phyloP scores from a whole-genome alignment of 2,888 invertebrate species.

The Pachymerium ferrugineum region DNA sequence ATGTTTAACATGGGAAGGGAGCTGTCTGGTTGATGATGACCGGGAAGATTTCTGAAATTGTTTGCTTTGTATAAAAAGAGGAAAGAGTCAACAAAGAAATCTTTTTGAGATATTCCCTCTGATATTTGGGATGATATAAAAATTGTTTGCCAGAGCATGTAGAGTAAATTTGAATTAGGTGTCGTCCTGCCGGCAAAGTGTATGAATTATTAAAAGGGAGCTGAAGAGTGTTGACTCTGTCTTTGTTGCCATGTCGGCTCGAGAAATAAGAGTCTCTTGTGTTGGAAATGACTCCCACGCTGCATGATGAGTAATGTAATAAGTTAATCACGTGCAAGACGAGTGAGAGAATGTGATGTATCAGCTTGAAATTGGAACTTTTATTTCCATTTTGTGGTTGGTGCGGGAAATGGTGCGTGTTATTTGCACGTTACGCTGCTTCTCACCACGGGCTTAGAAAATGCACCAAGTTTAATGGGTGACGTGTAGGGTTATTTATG shows the following conservation, averaged over 20 bases:
- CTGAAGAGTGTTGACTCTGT: neutral
- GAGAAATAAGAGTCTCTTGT: no score
- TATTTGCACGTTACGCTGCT: conserved; percentile 8
- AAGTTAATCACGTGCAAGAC: conserved; percentile 3
- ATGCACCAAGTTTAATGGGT: neutral
- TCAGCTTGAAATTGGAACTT: conserved; percentile 8
- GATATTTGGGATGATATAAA: no score
- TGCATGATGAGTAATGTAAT: neutral
- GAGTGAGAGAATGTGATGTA: neutral
- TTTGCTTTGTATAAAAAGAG: neutral
- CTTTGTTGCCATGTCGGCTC: neutral
- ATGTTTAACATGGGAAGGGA: no score
- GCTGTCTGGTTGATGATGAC: neutral
- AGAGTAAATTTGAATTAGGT: neutral
- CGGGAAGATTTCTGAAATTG: neutral
- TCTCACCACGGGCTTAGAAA: conserved; percentile 3
- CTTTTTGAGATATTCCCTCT: no score
- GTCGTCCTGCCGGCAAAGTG: neutral
- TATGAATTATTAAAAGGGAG: neutral
- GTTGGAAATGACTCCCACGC: no score
- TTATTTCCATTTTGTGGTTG: neutral
- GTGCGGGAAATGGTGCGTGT: neutral
- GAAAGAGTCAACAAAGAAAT: neutral
- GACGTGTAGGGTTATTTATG: neutral
- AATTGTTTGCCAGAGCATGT: neutral